These are phyloP conservation scores for Hippocampus kuda DNA, from an alignment of 2,797 vertebrate species.

Conservation along the genomic window DNA sequence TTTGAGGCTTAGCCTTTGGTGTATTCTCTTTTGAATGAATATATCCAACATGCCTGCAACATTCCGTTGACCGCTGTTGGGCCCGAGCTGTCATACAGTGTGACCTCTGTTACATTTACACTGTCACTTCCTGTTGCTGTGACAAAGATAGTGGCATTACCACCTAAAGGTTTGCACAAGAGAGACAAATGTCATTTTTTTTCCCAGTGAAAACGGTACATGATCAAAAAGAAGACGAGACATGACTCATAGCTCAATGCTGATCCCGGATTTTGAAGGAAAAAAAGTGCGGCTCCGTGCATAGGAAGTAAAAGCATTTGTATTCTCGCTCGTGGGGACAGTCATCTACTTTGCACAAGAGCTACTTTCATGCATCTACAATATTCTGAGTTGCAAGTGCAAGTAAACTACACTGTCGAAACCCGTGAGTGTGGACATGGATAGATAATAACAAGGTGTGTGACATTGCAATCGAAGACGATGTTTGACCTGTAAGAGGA, in stretches of 20 bases:
- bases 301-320: too few relatives aligned
- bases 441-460: neutral
- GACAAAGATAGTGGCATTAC: slow-evolving; percentile 49
- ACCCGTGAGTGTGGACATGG: neutral
- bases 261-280: too few relatives aligned
- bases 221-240: neutral
- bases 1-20: neutral
- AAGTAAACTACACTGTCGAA: too few relatives aligned
- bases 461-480: neutral
- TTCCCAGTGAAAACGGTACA: neutral
- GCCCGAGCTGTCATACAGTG: slow-evolving; percentile 42
- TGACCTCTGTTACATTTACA: slow-evolving; percentile 40
- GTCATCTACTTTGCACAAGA: too few relatives aligned
- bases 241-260: too few relatives aligned
- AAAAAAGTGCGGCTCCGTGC: too few relatives aligned
- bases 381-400: too few relatives aligned
- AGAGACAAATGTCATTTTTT: slow-evolving; percentile 7
- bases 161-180: slow-evolving; percentile 34
- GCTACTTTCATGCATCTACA: too few relatives aligned
- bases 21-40: neutral
- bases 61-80: slow-evolving; percentile 39
- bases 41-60: slow-evolving; percentile 30
- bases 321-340: too few relatives aligned
- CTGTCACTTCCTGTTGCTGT: slow-evolving; percentile 47
- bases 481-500: slow-evolving; percentile 44